Base-by-base conservation (phyloP, 2,113 vertebrate species). In the Motacilla alba region DNA sequence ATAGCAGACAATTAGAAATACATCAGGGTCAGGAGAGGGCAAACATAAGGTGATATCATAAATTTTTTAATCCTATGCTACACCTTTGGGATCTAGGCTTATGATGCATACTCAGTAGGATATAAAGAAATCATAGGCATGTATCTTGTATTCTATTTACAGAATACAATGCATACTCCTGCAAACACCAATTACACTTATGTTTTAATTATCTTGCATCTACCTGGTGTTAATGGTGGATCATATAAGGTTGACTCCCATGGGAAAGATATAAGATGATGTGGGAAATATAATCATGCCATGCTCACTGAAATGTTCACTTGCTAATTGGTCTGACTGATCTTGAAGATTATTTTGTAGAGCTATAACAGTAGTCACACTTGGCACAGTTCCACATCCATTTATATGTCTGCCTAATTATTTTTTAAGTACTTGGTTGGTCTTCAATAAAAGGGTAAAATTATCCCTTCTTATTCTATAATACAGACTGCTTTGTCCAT, bases 311-410 rank as follows among this genome's bases (percentile, higher is more conserved):
- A 93, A 96, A 86, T 26, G 5, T 83, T 79, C 63, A 78, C 24
- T 81, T 56, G 35, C 18, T 90, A 94, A 92, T 93, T 95, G 75
- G 41, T 90, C 50, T 87, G 46, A 76, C 58, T 76, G 46, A 85
- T 53, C 37, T 35, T 73, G 19, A 90, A 87, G 58, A 91, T 90
- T 80, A 47, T 87, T 90, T 89, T 80, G 35, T 52, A 77, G 76
- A 90, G 63, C 22, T 77, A 39, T 46, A 66, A 39, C 46, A 78
- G 39, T 50, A 89, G 55, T 73, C 33, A 83, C 10, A 33, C 19
- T 21, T 82, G 33, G 43, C 67, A 73, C 58, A 59, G 59, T 41
- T 81, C 39, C 87, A 92, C 43, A 76, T 70, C 28, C 63, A 28
- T 92, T 92, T 88, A 73, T 31, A 28, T 85, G 28, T 73, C 63